Percentiles rank a stretch among this genome's conserved stretches.
Conservation (phyloP, 2,797 vertebrate species). For the Allobates femoralis region DNA sequence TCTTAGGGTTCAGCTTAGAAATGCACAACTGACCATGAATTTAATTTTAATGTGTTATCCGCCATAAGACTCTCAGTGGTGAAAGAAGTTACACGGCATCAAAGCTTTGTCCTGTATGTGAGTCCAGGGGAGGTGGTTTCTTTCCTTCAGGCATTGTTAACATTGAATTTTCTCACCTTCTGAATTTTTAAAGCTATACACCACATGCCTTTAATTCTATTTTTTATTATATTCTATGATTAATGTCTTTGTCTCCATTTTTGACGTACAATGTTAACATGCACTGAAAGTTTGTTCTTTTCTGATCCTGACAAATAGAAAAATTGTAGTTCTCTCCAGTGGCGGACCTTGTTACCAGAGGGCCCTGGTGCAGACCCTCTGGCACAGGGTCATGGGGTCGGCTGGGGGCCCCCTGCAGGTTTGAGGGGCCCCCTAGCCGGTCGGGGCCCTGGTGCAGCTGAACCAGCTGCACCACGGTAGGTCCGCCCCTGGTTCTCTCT, state of each 20-base stretch:
- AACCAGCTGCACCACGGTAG: no score
- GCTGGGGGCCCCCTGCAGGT: no score
- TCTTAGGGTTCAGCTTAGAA: not conserved
- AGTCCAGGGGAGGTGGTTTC: not conserved
- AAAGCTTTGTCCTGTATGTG: not conserved
- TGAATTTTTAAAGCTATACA: not conserved
- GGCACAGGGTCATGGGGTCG: no score
- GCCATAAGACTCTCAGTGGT: not conserved
- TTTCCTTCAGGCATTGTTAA: not conserved
- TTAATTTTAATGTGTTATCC: conserved; percentile 8
- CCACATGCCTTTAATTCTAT: not conserved
- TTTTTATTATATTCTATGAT: not conserved
- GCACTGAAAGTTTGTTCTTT: no score
- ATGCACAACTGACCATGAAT: conserved; percentile 19
- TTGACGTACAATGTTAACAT: not conserved
- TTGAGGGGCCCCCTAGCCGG: no score
- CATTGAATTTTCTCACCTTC: not conserved
- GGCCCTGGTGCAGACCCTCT: no score
- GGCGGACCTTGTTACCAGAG: no score
- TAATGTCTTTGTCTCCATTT: not conserved
- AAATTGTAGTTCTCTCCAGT: no score
- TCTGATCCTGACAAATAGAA: no score
- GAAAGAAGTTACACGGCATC: not conserved
- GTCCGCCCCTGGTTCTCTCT: no score
- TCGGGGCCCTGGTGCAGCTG: no score